These are phyloP conservation scores for Cosmia trapezina DNA, from an alignment of 2,888 invertebrate species.

Conservation along the genomic window DNA sequence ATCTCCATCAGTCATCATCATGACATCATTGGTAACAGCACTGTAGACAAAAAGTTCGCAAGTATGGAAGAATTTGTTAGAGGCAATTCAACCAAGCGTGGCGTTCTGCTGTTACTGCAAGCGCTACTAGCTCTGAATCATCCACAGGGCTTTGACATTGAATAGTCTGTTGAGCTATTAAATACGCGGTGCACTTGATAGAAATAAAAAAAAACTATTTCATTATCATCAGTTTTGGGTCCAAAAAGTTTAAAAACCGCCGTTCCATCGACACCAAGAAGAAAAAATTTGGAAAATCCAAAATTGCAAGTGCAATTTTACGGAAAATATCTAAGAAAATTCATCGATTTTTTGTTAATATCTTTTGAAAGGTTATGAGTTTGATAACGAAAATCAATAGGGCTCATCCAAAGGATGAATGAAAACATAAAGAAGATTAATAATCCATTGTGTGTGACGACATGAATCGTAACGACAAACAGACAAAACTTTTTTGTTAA, in stretches of 20 bases:
- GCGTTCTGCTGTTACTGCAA: constrained; percentile 60
- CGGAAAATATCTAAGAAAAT: too few species aligned
- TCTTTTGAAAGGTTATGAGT: too few species aligned
- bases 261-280: background rate
- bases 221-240: background rate
- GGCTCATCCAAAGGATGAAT: too few species aligned
- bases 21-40: constrained; percentile 79
- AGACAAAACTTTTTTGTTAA: too few species aligned
- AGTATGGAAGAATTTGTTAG: constrained; percentile 67
- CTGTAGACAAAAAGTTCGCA: constrained; percentile 68
- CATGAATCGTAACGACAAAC: too few species aligned
- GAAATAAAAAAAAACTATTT: background rate
- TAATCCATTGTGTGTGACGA: too few species aligned
- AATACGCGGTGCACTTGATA: constrained; percentile 39
- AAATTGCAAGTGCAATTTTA: too few species aligned
- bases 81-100: constrained; percentile 75
- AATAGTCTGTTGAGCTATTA: constrained; percentile 53
- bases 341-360: too few species aligned
- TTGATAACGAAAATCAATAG: too few species aligned
- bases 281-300: too few species aligned
- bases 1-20: constrained; percentile 56
- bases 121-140: constrained; percentile 62
- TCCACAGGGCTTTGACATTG: constrained; percentile 73
- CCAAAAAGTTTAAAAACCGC: background rate
- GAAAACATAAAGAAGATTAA: too few species aligned